These are phyloP conservation scores for Epinotia nisella DNA, from an alignment of 2,888 invertebrate species.

Conservation along the genomic window DNA sequence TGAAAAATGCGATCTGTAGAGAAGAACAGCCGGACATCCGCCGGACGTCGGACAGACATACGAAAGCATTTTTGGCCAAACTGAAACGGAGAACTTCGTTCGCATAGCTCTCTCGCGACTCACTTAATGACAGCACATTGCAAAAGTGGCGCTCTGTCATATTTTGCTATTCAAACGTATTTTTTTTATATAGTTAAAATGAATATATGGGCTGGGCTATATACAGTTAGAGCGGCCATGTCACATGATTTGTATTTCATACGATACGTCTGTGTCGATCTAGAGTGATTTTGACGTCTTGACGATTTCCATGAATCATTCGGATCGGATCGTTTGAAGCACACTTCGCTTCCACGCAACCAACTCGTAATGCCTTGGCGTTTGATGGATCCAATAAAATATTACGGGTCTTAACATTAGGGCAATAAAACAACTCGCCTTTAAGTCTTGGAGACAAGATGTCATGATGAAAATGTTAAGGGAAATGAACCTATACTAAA, in stretches of 20 bases:
- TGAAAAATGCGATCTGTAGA: too few relatives aligned
- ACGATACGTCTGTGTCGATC: neutral
- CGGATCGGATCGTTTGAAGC: neutral
- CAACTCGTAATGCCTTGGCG: slow-evolving; percentile 1
- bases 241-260: neutral
- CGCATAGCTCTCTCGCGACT: too few relatives aligned
- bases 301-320: slow-evolving; percentile 17
- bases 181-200: neutral
- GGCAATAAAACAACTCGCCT: neutral
- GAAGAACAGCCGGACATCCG: too few relatives aligned
- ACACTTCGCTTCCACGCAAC: neutral
- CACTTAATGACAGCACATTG: neutral
- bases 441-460: neutral
- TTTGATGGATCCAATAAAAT: slow-evolving; percentile 12
- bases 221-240: neutral
- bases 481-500: neutral
- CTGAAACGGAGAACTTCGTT: too few relatives aligned
- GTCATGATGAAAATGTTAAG: neutral
- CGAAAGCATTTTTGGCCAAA: too few relatives aligned
- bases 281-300: slow-evolving; percentile 14
- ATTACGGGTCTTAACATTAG: neutral
- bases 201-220: too few relatives aligned
- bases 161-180: neutral
- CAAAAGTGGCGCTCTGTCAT: neutral
- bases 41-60: too few relatives aligned